Conservation (phyloP, 2,797 vertebrate genomes). For the Rhincodon typus region DNA sequence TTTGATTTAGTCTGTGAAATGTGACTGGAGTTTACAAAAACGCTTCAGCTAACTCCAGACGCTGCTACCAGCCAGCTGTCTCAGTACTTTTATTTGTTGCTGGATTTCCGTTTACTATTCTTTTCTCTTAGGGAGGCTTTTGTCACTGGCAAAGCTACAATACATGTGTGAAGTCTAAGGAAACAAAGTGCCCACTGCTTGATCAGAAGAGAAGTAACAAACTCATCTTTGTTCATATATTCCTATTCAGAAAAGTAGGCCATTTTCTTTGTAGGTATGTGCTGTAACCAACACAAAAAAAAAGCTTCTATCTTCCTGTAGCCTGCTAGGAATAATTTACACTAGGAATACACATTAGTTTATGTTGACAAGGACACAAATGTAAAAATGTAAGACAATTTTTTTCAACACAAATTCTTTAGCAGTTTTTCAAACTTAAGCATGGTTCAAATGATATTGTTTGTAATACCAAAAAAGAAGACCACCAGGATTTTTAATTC, state of each 20-base stretch:
- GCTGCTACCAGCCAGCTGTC: constrained; percentile 54
- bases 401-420: constrained; percentile 44
- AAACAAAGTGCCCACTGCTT: constrained; percentile 72
- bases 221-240: constrained; percentile 71
- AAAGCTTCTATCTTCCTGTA: constrained; percentile 66
- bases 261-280: constrained; percentile 73
- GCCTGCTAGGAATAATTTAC: constrained; percentile 57
- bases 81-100: constrained; percentile 55
- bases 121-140: constrained; percentile 50
- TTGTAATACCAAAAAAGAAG: constrained; percentile 46
- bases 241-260: constrained; percentile 70
- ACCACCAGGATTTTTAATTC: background rate
- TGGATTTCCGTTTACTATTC: constrained; percentile 54
- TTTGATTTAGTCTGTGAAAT: constrained; percentile 75
- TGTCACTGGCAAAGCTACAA: constrained; percentile 57
- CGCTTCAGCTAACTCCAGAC: constrained; percentile 52
- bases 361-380: constrained; percentile 56
- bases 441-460: constrained; percentile 44
- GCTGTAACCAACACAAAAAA: constrained; percentile 57
- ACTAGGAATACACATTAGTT: constrained; percentile 62
- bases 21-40: constrained; percentile 60
- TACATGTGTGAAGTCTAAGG: constrained; percentile 63
- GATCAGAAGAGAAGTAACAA: constrained; percentile 61
- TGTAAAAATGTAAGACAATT: constrained; percentile 57
- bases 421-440: constrained; percentile 47